Evolutionary conservation across 2,888 invertebrate genomes (phyloP).

Genomic region (Drosophila greeni): DNA sequence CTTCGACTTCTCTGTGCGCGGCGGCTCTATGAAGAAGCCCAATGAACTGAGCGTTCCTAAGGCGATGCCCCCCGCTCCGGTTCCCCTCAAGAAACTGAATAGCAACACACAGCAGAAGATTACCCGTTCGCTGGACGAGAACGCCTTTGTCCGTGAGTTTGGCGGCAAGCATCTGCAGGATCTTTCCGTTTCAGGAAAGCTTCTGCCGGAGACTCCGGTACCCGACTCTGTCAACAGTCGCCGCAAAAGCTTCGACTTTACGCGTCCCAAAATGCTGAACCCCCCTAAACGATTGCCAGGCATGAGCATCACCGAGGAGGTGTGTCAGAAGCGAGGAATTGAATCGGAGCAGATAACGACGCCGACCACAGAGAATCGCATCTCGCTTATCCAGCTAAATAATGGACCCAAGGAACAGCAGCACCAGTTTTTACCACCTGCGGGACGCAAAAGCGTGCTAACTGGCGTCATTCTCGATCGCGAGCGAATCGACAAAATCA

Average conservation of each 20-base stretch:
- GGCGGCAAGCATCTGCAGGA: conserved; percentile 79
- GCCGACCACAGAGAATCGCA: conserved; percentile 83
- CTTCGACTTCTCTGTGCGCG: conserved; percentile 80
- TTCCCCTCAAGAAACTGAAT: conserved; percentile 79
- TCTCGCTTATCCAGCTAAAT: conserved; percentile 82
- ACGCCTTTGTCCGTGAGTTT: conserved; percentile 85
- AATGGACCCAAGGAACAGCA: conserved; percentile 76
- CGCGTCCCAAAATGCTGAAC: conserved; percentile 81
- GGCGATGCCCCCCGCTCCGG: conserved; percentile 45
- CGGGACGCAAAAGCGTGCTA: conserved; percentile 76
- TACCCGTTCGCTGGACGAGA: conserved; percentile 86
- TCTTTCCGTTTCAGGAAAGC: conserved; percentile 57
- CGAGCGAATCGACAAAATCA: conserved; percentile 93
- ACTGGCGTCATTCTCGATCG: conserved; percentile 83
- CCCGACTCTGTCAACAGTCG: conserved; percentile 74
- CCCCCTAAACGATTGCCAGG: conserved; percentile 80
- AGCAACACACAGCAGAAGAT: conserved; percentile 81
- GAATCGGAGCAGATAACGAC: conserved; percentile 79
- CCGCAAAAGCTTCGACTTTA: conserved; percentile 82
- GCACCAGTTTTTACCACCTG: conserved; percentile 44
- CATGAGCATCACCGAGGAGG: conserved; percentile 76
- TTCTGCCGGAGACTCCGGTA: conserved; percentile 69
- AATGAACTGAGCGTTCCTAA: conserved; percentile 56
- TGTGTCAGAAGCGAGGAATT: conserved; percentile 58
- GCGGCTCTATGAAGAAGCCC: conserved; percentile 63